Evolutionary conservation across 2,797 vertebrate species (phyloP).

Genomic region (Poecilia wingei): DNA sequence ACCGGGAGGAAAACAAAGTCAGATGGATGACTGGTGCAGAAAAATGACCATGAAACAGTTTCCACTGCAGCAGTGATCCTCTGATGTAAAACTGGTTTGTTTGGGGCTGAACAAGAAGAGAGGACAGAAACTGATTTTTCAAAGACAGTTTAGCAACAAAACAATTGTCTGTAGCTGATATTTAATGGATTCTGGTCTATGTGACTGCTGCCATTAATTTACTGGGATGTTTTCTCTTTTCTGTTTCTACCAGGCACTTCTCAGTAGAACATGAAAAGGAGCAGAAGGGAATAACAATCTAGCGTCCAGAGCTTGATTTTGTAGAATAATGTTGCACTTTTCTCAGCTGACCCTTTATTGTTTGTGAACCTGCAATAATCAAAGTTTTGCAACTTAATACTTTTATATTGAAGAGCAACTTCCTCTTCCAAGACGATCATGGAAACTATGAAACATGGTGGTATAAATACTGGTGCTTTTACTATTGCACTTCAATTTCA

Average conservation of each 20-base stretch:
- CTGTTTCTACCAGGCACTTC: slow-evolving; percentile 34
- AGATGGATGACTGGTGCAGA: neutral
- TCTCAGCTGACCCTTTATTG: neutral
- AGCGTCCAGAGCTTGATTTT: neutral
- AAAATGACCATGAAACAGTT: neutral
- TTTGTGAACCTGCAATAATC: slow-evolving; percentile 12
- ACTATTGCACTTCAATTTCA: slow-evolving; percentile 17
- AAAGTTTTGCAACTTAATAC: neutral
- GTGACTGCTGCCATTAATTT: slow-evolving; percentile 6
- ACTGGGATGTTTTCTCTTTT: slow-evolving; percentile 23
- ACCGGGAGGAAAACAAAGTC: neutral
- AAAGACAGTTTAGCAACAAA: slow-evolving; percentile 1
- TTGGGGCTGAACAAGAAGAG: neutral
- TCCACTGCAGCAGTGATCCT: neutral
- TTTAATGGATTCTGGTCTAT: neutral
- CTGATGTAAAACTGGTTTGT: neutral
- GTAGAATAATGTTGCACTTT: slow-evolving; percentile 22
- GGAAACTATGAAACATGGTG: neutral
- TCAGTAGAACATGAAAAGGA: neutral
- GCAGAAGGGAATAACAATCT: neutral
- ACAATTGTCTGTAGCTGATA: neutral
- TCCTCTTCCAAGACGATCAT: neutral
- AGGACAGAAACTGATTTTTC: neutral
- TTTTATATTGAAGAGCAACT: neutral
- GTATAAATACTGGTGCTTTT: slow-evolving; percentile 52